These are phyloP conservation scores for Thymelicus lineola DNA, from an alignment of 2,888 invertebrate species.

Conservation along the genomic window DNA sequence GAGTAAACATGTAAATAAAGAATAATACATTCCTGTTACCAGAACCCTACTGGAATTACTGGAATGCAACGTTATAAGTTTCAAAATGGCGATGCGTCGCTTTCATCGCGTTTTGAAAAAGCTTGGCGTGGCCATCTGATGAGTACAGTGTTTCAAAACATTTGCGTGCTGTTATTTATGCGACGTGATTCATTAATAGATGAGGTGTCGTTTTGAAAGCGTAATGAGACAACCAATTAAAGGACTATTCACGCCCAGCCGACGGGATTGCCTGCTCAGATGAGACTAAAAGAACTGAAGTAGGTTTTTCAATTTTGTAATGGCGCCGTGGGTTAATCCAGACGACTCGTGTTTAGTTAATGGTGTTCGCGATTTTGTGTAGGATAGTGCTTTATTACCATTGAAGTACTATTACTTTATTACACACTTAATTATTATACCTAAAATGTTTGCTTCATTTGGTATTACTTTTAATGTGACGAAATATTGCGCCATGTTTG, in stretches of 20 bases:
- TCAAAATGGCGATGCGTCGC: slow-evolving; percentile 14
- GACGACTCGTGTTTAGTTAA: slow-evolving; percentile 30
- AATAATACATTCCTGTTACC: slow-evolving; percentile 17
- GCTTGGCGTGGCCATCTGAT: slow-evolving; percentile 8
- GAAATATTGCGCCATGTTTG: too few species aligned
- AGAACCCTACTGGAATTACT: slow-evolving; percentile 6
- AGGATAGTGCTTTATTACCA: not conserved
- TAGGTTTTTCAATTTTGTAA: slow-evolving; percentile 30
- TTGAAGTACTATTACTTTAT: too few species aligned
- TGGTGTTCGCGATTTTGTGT: slow-evolving; percentile 16
- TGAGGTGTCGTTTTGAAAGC: slow-evolving; percentile 33
- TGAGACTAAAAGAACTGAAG: slow-evolving; percentile 15
- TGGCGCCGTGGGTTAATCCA: slow-evolving; percentile 22
- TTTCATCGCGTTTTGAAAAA: slow-evolving; percentile 14
- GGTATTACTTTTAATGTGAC: too few species aligned
- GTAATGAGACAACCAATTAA: slow-evolving; percentile 38
- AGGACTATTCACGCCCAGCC: slow-evolving; percentile 30
- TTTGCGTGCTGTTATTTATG: slow-evolving; percentile 24
- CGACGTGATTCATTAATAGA: slow-evolving; percentile 35
- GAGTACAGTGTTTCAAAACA: slow-evolving; percentile 22
- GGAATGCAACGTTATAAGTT: slow-evolving; percentile 16
- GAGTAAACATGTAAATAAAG: slow-evolving; percentile 26
- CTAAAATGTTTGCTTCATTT: not conserved
- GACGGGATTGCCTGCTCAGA: slow-evolving; percentile 28
- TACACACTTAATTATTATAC: not conserved